Conservation (phyloP, 2,888 invertebrate species). For the Pinctada fucata region DNA sequence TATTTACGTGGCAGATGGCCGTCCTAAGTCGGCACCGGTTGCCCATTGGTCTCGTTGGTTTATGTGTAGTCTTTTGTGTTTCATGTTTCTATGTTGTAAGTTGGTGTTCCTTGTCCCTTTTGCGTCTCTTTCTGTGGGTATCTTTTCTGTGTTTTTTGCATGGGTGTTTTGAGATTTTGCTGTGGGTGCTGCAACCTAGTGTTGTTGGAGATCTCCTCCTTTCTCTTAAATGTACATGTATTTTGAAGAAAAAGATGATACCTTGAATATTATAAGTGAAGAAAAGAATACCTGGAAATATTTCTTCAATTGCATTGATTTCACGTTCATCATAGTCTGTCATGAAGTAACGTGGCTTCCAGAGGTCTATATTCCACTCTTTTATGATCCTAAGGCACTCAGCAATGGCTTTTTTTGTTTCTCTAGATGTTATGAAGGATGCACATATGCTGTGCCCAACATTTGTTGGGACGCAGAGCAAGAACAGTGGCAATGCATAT, state of each 20-base stretch:
- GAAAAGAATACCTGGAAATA: slow-evolving; percentile 9
- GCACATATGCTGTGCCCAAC: slow-evolving; percentile 10
- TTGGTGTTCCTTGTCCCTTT: no score
- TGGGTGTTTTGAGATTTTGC: no score
- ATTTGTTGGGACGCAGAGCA: slow-evolving; percentile 22
- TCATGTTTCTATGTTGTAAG: no score
- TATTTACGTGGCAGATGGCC: no score
- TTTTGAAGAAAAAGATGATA: not conserved
- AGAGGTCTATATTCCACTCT: slow-evolving; percentile 14
- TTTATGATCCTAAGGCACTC: slow-evolving; percentile 3
- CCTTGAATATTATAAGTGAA: not conserved
- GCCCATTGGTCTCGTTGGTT: no score
- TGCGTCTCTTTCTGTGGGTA: no score
- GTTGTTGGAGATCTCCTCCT: no score
- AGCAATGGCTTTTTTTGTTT: not conserved
- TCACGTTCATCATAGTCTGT: slow-evolving; percentile 16
- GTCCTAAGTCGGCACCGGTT: no score
- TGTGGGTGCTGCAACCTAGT: no score
- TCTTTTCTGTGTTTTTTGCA: no score
- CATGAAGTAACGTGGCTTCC: slow-evolving; percentile 19
- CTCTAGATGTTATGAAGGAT: slow-evolving; percentile 8
- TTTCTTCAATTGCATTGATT: slow-evolving; percentile 16
- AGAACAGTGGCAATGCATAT: slow-evolving; percentile 14
- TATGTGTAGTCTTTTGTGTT: no score
- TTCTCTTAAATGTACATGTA: no score